Base-by-base conservation (phyloP, 2,797 vertebrate species). In the Microcaecilia unicolor region DNA sequence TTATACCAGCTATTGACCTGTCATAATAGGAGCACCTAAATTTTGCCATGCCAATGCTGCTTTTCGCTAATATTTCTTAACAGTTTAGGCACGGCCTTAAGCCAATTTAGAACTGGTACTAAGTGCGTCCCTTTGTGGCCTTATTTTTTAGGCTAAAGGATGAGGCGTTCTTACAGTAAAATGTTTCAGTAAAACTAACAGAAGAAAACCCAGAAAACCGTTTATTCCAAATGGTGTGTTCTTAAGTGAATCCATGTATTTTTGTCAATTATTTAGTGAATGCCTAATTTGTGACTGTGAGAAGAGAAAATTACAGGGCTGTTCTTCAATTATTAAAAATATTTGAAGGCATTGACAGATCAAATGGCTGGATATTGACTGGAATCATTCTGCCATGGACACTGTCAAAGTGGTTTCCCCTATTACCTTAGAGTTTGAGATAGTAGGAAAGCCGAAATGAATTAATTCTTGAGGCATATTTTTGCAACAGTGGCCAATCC, bases 251-350 rank as follows among this genome's bases (percentile, higher is more conserved):
- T 55, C 57, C 44, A 67, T 64, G 49, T 70, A 57, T 72, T 78
- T 75, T 66, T 56, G 44, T 67, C 65, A 79, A 72, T 76, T 80
- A 77, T 79, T 77, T 75, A 67, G 67, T 76, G 76, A 81, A 67
- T 65, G 52, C 63, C 70, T 76, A 70, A 72, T 78, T 79, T 79
- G 59, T 52, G 68, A 46, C 61, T 76, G 31, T 48, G 67, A 37
- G 34, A 29, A 42, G 74, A 70, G 65, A 76, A 76, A 78, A 76
- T 81, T 64, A 67, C 65, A 71, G 51, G 47, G 55, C 55, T 67
- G 29, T 41, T 65, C 64, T 60, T 78, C 70, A 78, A 76, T 77
- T 76, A 75, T 80, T 72, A 78, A 79, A 65, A 70, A 58, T 76
- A 71, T 74, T 81, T 80, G 62, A 76, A 70, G 51, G 33, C 54